Evolutionary conservation across 2,797 vertebrate genomes (phyloP).

Genomic region (Poecilia gillii): DNA sequence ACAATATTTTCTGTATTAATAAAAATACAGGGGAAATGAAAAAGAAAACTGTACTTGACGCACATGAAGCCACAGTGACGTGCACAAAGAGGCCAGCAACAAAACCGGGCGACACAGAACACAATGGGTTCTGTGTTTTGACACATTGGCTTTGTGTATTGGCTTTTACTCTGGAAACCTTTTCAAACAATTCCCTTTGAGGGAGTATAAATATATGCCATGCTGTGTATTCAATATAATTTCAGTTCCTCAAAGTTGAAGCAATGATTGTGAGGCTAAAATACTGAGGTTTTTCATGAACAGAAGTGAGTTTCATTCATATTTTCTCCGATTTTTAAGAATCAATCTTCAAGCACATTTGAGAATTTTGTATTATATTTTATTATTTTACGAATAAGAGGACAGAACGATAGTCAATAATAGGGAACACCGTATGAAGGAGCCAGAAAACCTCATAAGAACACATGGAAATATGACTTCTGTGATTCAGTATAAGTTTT

Average conservation of each 20-base stretch:
- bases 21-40: not conserved
- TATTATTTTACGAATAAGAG: not conserved
- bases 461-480: not conserved
- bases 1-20: not conserved
- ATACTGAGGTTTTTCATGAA: not conserved
- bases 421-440: not conserved
- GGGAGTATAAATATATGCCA: not conserved
- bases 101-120: not conserved
- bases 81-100: not conserved
- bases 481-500: not conserved
- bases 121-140: constrained; percentile 12
- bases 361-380: not conserved
- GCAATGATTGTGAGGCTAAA: not conserved
- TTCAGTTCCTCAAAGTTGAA: constrained; percentile 19
- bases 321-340: not conserved
- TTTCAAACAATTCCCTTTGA: constrained; percentile 2
- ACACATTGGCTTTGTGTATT: not conserved
- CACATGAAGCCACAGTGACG: not conserved
- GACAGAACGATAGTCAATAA: not conserved
- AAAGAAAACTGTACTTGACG: not conserved
- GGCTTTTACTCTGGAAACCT: not conserved
- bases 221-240: not conserved
- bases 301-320: not conserved
- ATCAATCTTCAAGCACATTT: not conserved
- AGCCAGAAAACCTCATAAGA: not conserved